Percentiles rank a stretch among this genome's conserved stretches.
Conservation (phyloP, 2,888 invertebrate species). For the Agrochola circellaris region DNA sequence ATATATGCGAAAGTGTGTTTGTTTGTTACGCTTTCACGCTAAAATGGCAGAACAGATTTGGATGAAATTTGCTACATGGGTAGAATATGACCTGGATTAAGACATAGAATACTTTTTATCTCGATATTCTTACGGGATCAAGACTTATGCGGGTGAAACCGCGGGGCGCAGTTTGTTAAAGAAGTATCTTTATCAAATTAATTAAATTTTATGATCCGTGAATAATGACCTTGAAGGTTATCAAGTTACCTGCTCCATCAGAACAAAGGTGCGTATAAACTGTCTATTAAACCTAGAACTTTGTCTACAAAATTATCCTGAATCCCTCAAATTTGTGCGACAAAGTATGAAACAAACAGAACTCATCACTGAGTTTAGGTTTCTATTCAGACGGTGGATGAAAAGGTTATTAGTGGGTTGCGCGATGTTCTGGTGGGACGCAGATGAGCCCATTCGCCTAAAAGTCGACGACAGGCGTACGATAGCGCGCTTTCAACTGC, state of each 20-base stretch:
- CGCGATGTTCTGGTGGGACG: constrained; percentile 51
- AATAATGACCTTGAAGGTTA: neutral
- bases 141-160: no score
- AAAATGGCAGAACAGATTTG: no score
- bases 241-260: neutral
- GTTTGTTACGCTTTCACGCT: no score
- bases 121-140: no score
- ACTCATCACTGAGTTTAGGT: constrained; percentile 55
- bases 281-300: constrained; percentile 11
- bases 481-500: constrained; percentile 62
- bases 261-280: neutral
- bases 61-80: no score
- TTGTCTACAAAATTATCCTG: constrained; percentile 2
- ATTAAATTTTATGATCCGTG: neutral
- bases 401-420: constrained; percentile 54
- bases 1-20: no score
- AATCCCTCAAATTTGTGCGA: constrained; percentile 30
- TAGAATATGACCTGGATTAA: no score
- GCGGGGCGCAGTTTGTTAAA: no score
- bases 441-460: constrained; percentile 59
- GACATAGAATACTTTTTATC: no score
- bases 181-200: neutral
- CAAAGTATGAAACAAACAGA: constrained; percentile 50
- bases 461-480: constrained; percentile 60
- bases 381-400: constrained; percentile 58